Evolutionary conservation across 2,797 vertebrate species (phyloP).

Genomic region (Prionace glauca): DNA sequence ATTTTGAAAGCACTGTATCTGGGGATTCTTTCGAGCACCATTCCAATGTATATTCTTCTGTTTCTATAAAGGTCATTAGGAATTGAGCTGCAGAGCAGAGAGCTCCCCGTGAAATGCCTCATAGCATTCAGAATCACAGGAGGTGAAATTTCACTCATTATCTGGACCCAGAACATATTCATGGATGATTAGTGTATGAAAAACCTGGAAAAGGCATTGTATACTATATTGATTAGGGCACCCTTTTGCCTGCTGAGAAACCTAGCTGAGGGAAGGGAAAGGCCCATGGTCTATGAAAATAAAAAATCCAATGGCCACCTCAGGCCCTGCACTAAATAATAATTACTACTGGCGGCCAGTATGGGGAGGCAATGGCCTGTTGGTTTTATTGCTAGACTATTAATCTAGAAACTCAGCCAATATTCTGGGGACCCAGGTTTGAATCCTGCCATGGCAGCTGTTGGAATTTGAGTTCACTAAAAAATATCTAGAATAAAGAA

Average conservation of each 20-base stretch:
- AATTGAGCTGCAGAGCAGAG: background rate
- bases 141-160: background rate
- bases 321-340: background rate
- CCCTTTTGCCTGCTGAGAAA: background rate
- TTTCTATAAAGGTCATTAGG: background rate
- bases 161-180: background rate
- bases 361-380: no score
- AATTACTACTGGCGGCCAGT: background rate
- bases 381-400: no score
- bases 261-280: background rate
- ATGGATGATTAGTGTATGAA: background rate
- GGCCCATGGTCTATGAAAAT: background rate
- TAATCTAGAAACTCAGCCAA: no score
- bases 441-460: no score
- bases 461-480: no score
- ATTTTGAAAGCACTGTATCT: background rate
- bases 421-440: no score
- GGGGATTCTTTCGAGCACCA: background rate
- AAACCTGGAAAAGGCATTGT: no score
- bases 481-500: no score
- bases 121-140: background rate
- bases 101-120: background rate
- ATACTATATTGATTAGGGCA: background rate
- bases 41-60: background rate
- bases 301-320: background rate